These are phyloP conservation scores for Scyliorhinus canicula DNA, from an alignment of 2,797 vertebrate genomes.

Conservation along the genomic window DNA sequence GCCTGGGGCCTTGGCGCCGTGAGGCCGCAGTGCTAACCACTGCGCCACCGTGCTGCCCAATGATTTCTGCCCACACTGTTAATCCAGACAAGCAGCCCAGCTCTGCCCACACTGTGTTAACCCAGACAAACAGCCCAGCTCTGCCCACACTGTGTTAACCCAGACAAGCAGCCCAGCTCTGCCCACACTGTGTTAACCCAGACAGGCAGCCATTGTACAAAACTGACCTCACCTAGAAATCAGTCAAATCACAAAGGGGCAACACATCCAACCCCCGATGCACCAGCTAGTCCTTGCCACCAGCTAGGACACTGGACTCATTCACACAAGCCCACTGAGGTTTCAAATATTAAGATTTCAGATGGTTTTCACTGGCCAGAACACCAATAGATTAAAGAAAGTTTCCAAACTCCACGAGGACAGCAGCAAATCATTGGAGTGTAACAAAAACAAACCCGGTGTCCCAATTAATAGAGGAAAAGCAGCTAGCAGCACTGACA, in stretches of 20 bases:
- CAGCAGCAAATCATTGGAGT: background rate
- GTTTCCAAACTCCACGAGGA: background rate
- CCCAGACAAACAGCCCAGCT: no score
- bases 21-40: no score
- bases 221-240: background rate
- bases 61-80: no score
- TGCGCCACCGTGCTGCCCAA: no score
- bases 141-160: no score
- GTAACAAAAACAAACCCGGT: background rate
- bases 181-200: background rate
- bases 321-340: background rate
- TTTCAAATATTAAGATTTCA: background rate
- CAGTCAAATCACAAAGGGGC: background rate
- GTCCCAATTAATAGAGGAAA: background rate
- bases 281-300: background rate
- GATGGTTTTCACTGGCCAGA: background rate
- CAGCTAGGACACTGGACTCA: background rate
- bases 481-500: background rate
- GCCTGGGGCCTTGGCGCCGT: no score
- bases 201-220: background rate
- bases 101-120: no score
- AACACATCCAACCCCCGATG: background rate
- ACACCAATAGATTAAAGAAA: background rate
- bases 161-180: background rate
- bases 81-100: no score